Conservation (phyloP, 2,797 vertebrate species). For the Natrix natrix region DNA sequence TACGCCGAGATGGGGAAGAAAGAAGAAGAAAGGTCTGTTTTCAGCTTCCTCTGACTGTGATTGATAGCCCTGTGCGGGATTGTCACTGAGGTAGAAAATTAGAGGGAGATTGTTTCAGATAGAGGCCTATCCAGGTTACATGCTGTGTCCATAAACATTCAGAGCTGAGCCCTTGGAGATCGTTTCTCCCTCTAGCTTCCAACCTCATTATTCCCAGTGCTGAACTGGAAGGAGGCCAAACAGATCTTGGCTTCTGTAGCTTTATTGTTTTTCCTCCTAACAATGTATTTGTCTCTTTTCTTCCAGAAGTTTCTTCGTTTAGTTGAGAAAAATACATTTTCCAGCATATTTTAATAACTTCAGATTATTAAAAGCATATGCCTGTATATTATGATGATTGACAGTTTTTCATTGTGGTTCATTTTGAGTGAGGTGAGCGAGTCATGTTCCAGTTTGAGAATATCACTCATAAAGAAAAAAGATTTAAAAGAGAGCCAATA, state of each 20-base stretch:
- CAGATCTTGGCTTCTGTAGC: not conserved
- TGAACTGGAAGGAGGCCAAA: slow-evolving; percentile 39
- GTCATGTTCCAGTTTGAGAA: not conserved
- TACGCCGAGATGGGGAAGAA: not conserved
- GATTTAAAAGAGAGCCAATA: not conserved
- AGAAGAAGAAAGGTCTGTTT: not conserved
- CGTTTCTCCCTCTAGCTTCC: not conserved
- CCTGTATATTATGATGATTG: not conserved
- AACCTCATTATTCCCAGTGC: slow-evolving; percentile 53
- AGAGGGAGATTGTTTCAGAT: slow-evolving; percentile 47
- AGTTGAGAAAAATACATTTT: slow-evolving; percentile 54
- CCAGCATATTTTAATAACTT: slow-evolving; percentile 20
- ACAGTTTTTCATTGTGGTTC: not conserved
- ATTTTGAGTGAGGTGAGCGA: not conserved
- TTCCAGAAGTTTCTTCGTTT: slow-evolving; percentile 35
- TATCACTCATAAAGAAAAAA: not conserved
- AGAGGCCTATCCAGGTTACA: slow-evolving; percentile 6
- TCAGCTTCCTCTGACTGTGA: slow-evolving; percentile 31
- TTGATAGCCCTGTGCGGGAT: slow-evolving; percentile 40
- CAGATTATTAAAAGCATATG: not conserved
- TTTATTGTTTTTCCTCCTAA: not conserved
- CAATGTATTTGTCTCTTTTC: not conserved
- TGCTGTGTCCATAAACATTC: slow-evolving; percentile 24
- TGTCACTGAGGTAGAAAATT: slow-evolving; percentile 69
- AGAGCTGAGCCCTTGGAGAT: not conserved